Conservation (phyloP, 2,113 vertebrate species). For the Rhineura floridana region DNA sequence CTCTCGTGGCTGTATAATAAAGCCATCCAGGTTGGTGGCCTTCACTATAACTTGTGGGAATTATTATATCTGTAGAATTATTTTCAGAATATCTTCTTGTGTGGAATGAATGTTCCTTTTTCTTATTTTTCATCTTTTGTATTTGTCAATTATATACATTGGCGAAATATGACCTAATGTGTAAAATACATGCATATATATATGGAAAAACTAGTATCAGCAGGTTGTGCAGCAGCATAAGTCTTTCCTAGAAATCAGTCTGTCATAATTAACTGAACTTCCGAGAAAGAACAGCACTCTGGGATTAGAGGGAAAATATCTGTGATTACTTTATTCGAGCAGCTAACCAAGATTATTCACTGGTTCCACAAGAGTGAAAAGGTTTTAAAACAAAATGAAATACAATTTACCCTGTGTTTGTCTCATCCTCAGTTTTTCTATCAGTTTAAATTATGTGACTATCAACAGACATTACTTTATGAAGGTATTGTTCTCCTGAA, state of each 20-base stretch:
- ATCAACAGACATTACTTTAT: not conserved
- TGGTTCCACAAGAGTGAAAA: conserved; percentile 35
- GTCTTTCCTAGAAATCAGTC: conserved; percentile 32
- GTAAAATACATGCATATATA: not conserved
- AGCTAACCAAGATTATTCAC: conserved; percentile 3
- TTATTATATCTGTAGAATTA: not conserved
- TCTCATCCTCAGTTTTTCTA: conserved; percentile 3
- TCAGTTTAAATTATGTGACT: conserved; percentile 2
- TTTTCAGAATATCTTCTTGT: not conserved
- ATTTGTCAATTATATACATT: not conserved
- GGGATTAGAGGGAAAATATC: not conserved
- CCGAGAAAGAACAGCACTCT: conserved; percentile 42
- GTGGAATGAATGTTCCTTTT: not conserved
- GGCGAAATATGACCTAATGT: conserved; percentile 6
- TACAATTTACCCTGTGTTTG: conserved; percentile 34
- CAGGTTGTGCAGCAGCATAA: conserved; percentile 25
- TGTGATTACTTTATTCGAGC: conserved; percentile 40
- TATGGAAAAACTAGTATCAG: not conserved
- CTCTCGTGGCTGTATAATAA: no score
- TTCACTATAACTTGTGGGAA: no score
- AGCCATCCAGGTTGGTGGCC: no score
- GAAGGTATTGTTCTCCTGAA: not conserved
- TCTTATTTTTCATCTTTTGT: not conserved
- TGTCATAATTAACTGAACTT: conserved; percentile 39
- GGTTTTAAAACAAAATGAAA: conserved; percentile 15